Percentiles rank a stretch among this genome's conserved stretches.
These are phyloP conservation scores for Nemopilema nomurai DNA, from an alignment of 30 jellyfish, hydroid and myxozoan genomes.

Conservation along the genomic window DNA sequence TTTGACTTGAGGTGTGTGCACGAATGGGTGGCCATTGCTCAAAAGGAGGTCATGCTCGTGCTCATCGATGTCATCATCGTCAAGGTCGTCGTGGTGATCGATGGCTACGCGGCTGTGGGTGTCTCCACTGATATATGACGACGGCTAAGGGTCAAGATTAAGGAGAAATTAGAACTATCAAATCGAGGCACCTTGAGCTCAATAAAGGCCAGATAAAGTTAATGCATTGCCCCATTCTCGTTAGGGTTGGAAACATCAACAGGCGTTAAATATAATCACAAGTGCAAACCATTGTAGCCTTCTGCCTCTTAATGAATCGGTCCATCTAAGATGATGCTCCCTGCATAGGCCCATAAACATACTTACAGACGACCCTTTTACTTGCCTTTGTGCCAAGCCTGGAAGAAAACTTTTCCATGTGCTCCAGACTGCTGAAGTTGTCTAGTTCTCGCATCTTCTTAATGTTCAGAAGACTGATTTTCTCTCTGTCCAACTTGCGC, in stretches of 20 bases:
- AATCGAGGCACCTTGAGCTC: no score
- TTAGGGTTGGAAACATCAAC: no score
- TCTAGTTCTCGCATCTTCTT: conserved; percentile 64
- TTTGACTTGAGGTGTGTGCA: conserved; percentile 5
- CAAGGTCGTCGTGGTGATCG: neutral
- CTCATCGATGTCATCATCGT: conserved; percentile 8
- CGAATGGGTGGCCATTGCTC: conserved; percentile 47
- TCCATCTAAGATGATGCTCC: no score
- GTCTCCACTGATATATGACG: conserved; percentile 22
- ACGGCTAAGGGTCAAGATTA: neutral
- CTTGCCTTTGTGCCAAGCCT: conserved; percentile 48
- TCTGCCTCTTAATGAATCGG: no score
- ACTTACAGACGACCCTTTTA: no score
- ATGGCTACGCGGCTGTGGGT: neutral
- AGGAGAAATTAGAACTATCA: neutral
- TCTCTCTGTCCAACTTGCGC: conserved; percentile 18
- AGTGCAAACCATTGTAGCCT: no score
- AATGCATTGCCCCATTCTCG: no score
- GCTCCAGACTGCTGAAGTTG: conserved; percentile 64
- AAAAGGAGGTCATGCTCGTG: conserved; percentile 29
- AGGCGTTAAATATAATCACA: no score
- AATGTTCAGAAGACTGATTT: conserved; percentile 33
- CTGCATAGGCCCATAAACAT: no score
- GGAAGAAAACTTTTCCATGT: conserved; percentile 53
- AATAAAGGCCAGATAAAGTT: no score